These are phyloP conservation scores for Australoheros facetus DNA, from an alignment of 2,797 vertebrate species.

Conservation along the genomic window DNA sequence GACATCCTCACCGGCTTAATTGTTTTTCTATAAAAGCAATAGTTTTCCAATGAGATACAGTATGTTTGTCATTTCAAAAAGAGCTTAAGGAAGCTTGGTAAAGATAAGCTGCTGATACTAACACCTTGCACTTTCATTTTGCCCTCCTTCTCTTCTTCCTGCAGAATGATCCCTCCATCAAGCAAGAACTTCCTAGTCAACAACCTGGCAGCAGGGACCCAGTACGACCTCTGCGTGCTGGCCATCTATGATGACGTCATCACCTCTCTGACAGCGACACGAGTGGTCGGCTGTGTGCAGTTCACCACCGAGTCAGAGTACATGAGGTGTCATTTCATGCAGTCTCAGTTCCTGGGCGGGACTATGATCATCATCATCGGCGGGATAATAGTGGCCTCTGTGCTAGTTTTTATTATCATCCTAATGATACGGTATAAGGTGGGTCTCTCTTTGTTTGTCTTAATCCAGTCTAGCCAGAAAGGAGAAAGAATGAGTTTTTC, in stretches of 20 bases:
- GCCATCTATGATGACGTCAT: slow-evolving; percentile 97
- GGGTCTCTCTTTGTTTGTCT: slow-evolving; percentile 26
- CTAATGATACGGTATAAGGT: slow-evolving; percentile 99
- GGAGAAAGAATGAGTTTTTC: slow-evolving; percentile 4
- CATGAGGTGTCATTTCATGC: slow-evolving; percentile 97
- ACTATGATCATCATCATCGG: slow-evolving; percentile 99
- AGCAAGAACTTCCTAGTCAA: slow-evolving; percentile 98
- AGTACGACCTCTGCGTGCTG: slow-evolving; percentile 95
- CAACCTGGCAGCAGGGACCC: slow-evolving; percentile 93
- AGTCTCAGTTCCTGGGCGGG: slow-evolving; percentile 97
- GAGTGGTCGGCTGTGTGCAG: slow-evolving; percentile 96
- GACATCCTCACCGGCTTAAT: neutral
- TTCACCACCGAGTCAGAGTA: slow-evolving; percentile 97
- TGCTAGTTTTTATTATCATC: slow-evolving; percentile 98
- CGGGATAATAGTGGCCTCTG: slow-evolving; percentile 96
- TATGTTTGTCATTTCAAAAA: neutral
- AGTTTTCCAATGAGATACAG: neutral
- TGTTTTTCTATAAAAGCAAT: neutral
- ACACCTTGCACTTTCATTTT: neutral
- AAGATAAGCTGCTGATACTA: neutral
- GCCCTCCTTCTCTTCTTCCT: neutral
- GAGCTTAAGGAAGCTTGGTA: neutral
- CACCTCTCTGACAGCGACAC: slow-evolving; percentile 95
- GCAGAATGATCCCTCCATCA: slow-evolving; percentile 97
- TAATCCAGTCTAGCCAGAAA: neutral